Percentiles rank a stretch among this genome's conserved stretches.
phyloP scores from a whole-genome alignment of 1,140 invertebrate genomes.

The Armadillidium nasatum region DNA sequence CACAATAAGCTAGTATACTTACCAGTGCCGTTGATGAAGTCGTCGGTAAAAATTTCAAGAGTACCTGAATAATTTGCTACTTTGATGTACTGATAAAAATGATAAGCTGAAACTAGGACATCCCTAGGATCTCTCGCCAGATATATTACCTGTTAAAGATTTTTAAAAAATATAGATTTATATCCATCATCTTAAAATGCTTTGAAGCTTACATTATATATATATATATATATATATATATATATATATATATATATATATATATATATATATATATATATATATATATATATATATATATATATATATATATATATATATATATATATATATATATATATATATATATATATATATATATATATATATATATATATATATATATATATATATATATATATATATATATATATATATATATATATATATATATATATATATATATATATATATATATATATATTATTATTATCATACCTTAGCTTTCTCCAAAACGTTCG shows the following conservation, averaged over 20 bases:
- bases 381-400: conserved; percentile 8
- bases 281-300: conserved; percentile 24
- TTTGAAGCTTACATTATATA: neutral
- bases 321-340: conserved; percentile 21
- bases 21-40: too few relatives aligned
- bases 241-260: conserved; percentile 3
- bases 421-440: conserved; percentile 22
- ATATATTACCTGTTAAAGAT: too few relatives aligned
- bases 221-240: conserved; percentile 28
- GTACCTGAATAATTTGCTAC: too few relatives aligned
- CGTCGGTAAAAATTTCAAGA: too few relatives aligned
- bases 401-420: conserved; percentile 28
- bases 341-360: conserved; percentile 16
- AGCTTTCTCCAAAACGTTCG: too few relatives aligned
- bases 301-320: conserved; percentile 18
- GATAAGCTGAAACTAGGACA: too few relatives aligned
- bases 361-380: conserved; percentile 29
- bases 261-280: conserved; percentile 28
- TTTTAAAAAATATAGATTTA: too few relatives aligned
- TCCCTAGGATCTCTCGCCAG: too few relatives aligned
- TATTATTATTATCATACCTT: too few relatives aligned
- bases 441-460: conserved; percentile 18
- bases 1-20: too few relatives aligned
- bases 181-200: too few relatives aligned
- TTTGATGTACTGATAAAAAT: too few relatives aligned